Evolutionary conservation across 2,888 invertebrate genomes (phyloP).

Genomic region (Troides aeacus): DNA sequence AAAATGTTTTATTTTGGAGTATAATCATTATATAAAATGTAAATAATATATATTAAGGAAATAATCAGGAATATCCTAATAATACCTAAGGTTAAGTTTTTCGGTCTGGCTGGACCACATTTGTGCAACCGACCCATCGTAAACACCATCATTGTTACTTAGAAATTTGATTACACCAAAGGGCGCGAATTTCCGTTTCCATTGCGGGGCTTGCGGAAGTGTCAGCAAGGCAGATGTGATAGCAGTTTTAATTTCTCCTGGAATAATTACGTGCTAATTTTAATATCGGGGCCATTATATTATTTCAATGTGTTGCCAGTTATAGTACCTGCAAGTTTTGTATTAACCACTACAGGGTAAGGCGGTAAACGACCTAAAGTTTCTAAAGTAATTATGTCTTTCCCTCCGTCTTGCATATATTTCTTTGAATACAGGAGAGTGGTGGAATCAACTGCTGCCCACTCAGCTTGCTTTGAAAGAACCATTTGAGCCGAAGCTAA

Average conservation of each 20-base stretch:
- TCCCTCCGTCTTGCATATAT: slow-evolving; percentile 78
- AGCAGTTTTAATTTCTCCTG: slow-evolving; percentile 63
- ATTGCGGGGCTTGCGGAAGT: slow-evolving; percentile 55
- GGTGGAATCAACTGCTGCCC: slow-evolving; percentile 83
- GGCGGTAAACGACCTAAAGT: slow-evolving; percentile 84
- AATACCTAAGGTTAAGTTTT: slow-evolving; percentile 77
- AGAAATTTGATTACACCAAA: slow-evolving; percentile 75
- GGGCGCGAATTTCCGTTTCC: slow-evolving; percentile 68
- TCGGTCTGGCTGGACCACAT: slow-evolving; percentile 71
- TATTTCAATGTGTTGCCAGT: neutral
- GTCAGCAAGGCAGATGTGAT: slow-evolving; percentile 65
- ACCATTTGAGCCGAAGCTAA: slow-evolving; percentile 82
- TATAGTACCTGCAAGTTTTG: slow-evolving; percentile 74
- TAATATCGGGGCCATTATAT: neutral
- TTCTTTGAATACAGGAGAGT: slow-evolving; percentile 77
- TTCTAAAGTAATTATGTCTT: slow-evolving; percentile 78
- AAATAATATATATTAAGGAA: slow-evolving; percentile 66
- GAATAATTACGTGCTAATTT: slow-evolving; percentile 37
- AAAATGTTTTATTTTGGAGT: slow-evolving; percentile 51
- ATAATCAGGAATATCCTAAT: slow-evolving; percentile 67
- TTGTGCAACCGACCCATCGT: slow-evolving; percentile 75
- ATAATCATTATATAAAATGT: slow-evolving; percentile 70
- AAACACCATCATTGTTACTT: slow-evolving; percentile 65
- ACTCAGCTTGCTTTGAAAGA: slow-evolving; percentile 80
- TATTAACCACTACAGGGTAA: slow-evolving; percentile 82